phyloP scores from a whole-genome alignment of 2,113 vertebrate genomes.

The Tretioscincus oriximinensis region DNA sequence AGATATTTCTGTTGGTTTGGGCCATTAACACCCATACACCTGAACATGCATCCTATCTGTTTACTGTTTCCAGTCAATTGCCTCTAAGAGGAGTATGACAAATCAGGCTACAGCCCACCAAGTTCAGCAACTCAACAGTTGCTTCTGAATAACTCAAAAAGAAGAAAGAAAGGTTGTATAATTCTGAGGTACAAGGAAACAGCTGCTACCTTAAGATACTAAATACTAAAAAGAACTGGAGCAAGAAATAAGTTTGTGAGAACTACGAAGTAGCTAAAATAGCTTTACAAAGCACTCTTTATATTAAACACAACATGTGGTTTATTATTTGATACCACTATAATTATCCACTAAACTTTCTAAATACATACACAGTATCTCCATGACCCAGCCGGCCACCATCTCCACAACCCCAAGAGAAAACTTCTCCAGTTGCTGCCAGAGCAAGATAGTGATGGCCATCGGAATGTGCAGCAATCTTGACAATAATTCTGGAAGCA shows the following conservation, averaged over 20 bases:
- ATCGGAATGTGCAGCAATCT: constrained; percentile 95
- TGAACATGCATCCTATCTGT: neutral
- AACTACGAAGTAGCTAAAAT: neutral
- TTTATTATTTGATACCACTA: neutral
- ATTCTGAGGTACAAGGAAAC: neutral
- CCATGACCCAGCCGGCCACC: constrained; percentile 95
- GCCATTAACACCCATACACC: too few species aligned
- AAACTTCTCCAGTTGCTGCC: constrained; percentile 92
- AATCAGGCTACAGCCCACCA: too few species aligned
- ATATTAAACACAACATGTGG: neutral
- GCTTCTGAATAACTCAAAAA: neutral
- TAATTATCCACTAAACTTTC: neutral
- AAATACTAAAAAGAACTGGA: neutral
- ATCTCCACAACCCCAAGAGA: constrained; percentile 97
- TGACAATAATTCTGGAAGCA: constrained; percentile 89
- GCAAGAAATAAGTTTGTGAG: neutral
- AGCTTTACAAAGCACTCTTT: neutral
- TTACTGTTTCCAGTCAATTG: neutral
- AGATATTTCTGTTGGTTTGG: too few species aligned
- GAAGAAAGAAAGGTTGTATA: neutral
- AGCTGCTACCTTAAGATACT: neutral
- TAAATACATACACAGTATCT: constrained; percentile 87
- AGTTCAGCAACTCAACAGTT: too few species aligned
- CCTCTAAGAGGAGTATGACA: too few species aligned
- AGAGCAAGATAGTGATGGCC: constrained; percentile 94